phyloP scores from a whole-genome alignment of 2,888 invertebrate species.

The Strigamia transsilvanica region DNA sequence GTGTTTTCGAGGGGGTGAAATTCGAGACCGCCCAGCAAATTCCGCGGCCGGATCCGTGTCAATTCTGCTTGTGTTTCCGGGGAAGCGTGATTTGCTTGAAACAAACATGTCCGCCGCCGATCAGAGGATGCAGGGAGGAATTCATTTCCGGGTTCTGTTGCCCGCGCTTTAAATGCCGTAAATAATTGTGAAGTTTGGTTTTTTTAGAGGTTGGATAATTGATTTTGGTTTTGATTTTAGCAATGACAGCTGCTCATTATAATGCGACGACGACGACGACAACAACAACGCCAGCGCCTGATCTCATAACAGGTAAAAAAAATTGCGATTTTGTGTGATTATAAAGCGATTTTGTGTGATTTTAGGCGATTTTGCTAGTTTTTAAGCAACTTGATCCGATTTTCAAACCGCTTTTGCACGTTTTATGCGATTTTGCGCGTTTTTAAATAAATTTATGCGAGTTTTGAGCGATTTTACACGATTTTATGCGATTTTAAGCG shows the following conservation, averaged over 20 bases:
- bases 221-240: neutral
- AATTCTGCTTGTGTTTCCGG: constrained; percentile 96
- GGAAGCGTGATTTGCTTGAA: constrained; percentile 94
- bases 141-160: constrained; percentile 94
- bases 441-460: no score
- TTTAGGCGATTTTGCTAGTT: no score
- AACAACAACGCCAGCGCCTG: constrained; percentile 54
- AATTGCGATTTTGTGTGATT: no score
- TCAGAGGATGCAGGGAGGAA: constrained; percentile 89
- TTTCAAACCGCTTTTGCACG: no score
- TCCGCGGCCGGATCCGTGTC: constrained; percentile 91
- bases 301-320: constrained; percentile 52
- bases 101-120: constrained; percentile 94
- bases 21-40: constrained; percentile 95
- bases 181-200: constrained; percentile 55
- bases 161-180: constrained; percentile 87
- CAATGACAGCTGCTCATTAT: constrained; percentile 20
- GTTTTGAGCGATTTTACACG: no score
- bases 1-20: constrained; percentile 89
- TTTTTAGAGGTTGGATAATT: neutral
- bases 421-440: no score
- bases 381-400: no score
- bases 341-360: no score
- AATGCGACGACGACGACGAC: constrained; percentile 86
- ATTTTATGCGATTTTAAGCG: no score